Conservation (phyloP, 2,888 invertebrate species). For the Lepeophtheirus nordmannii region DNA sequence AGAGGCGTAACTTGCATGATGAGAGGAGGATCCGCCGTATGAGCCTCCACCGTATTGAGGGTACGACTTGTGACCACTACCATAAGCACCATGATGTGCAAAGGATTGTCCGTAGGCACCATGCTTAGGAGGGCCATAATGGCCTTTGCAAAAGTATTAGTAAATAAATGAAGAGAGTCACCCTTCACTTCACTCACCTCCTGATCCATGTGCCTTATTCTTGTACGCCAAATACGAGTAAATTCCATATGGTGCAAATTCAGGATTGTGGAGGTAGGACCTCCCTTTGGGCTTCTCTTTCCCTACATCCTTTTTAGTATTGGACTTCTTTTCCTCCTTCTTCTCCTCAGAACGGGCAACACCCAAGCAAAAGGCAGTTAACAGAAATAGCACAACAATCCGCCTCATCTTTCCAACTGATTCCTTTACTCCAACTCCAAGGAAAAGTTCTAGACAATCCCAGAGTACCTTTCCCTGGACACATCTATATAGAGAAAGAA, state of each 20-base stretch:
- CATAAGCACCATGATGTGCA: too few relatives aligned
- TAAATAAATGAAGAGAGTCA: not conserved
- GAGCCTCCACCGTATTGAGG: not conserved
- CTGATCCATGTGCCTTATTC: not conserved
- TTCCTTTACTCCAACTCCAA: too few relatives aligned
- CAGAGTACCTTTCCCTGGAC: too few relatives aligned
- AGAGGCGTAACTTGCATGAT: not conserved
- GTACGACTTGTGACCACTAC: too few relatives aligned
- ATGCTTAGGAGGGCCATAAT: too few relatives aligned
- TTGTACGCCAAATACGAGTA: not conserved
- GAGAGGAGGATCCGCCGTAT: not conserved
- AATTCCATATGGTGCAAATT: not conserved
- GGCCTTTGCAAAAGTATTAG: too few relatives aligned
- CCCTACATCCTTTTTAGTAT: too few relatives aligned
- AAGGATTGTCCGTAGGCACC: too few relatives aligned
- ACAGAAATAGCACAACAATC: not conserved
- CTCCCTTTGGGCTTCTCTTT: not conserved
- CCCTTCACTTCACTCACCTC: not conserved
- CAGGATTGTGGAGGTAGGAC: not conserved
- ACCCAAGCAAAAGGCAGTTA: not conserved
- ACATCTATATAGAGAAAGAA: too few relatives aligned
- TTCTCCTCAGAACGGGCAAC: not conserved
- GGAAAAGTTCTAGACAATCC: too few relatives aligned
- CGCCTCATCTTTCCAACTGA: conserved; percentile 5
- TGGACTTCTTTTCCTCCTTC: not conserved